A percentile compares a stretch with the other conserved stretches of the same genome.
These are phyloP conservation scores for Blomia tropicalis DNA, from an alignment of 2,888 invertebrate species.

Conservation along the genomic window DNA sequence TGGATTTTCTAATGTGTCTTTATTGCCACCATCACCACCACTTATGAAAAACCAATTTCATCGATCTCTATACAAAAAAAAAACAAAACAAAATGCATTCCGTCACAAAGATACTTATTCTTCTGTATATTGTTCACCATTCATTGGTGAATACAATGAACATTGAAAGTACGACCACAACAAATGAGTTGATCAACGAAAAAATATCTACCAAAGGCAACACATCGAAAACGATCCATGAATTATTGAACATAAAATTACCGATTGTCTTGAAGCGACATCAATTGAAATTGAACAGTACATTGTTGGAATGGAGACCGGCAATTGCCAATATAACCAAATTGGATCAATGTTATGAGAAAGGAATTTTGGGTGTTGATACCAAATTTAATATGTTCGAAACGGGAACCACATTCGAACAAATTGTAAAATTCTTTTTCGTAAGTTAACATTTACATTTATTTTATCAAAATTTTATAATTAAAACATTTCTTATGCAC, in stretches of 20 bases:
- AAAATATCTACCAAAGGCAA: no score
- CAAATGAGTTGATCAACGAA: no score
- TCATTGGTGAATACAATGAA: no score
- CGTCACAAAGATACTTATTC: no score
- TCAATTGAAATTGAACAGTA: background rate
- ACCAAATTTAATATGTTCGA: background rate
- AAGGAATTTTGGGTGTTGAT: background rate
- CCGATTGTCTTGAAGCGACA: background rate
- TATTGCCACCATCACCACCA: no score
- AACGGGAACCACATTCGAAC: background rate
- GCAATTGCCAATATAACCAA: background rate
- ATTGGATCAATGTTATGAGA: background rate
- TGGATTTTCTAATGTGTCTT: no score
- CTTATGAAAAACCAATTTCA: no score
- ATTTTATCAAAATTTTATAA: background rate
- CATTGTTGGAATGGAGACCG: background rate
- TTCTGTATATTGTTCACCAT: no score
- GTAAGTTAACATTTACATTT: background rate
- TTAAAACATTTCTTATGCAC: background rate
- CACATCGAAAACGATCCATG: no score
- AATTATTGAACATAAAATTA: background rate
- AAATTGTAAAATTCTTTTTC: background rate
- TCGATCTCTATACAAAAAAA: no score
- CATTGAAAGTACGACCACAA: no score
- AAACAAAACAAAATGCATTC: no score